A percentile compares a stretch with the other conserved stretches of the same genome.
phyloP scores from a whole-genome alignment of 2,113 vertebrate species.

The Probosciger aterrimus region DNA sequence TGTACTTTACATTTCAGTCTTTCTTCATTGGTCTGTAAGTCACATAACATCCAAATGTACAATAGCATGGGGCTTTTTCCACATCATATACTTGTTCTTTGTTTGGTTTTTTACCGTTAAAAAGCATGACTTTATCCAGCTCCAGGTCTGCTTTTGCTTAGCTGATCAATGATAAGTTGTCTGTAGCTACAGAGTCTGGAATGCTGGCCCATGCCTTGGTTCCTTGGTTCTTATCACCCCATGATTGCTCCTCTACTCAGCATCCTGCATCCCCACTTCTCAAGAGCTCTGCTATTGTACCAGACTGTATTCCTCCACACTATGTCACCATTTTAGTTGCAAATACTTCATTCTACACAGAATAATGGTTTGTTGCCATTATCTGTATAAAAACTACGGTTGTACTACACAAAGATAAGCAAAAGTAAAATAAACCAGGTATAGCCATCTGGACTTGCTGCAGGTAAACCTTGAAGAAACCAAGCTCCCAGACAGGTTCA shows the following conservation, averaged over 20 bases:
- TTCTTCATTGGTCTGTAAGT: background rate
- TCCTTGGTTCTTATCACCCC: background rate
- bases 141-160: background rate
- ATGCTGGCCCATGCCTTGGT: background rate
- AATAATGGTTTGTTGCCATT: background rate
- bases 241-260: background rate
- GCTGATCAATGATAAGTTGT: background rate
- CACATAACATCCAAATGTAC: background rate
- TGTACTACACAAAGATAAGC: background rate
- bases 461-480: background rate
- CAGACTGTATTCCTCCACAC: background rate
- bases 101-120: background rate
- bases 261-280: background rate
- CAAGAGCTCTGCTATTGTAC: background rate
- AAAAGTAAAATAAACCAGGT: background rate
- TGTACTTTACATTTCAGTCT: background rate
- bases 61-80: background rate
- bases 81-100: background rate
- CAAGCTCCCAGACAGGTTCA: background rate
- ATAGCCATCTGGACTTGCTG: background rate
- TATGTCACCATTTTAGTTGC: background rate
- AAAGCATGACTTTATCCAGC: background rate
- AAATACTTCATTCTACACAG: background rate
- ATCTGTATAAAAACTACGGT: background rate
- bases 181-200: background rate